Evolutionary conservation across 2,113 vertebrate genomes (phyloP).

Genomic region (Eclectus roratus): DNA sequence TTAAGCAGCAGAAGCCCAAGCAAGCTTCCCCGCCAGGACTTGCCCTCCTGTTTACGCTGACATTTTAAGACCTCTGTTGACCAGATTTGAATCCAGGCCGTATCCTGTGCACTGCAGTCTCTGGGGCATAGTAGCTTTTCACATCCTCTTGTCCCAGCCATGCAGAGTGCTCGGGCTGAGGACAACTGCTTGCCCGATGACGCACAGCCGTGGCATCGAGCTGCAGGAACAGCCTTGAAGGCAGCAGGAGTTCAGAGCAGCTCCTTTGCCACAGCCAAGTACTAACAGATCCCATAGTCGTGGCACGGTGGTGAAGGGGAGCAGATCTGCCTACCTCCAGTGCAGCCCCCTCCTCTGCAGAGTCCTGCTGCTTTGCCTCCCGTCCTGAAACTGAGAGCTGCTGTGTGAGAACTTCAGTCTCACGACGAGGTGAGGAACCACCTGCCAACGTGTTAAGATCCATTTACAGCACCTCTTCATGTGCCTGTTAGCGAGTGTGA

Average conservation of each 20-base stretch:
- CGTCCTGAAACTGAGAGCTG: neutral
- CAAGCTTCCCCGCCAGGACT: constrained; percentile 46
- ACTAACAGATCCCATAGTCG: neutral
- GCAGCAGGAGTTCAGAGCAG: neutral
- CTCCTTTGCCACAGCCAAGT: neutral
- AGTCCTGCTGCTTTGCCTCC: neutral
- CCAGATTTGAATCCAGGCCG: constrained; percentile 33
- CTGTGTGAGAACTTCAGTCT: constrained; percentile 1
- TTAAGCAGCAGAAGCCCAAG: constrained; percentile 21
- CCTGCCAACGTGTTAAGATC: constrained; percentile 25
- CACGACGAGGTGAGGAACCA: constrained; percentile 31
- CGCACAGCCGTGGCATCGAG: neutral
- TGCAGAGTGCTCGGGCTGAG: neutral
- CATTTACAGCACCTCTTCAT: neutral
- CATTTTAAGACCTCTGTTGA: constrained; percentile 61
- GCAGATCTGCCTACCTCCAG: neutral
- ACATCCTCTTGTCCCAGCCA: neutral
- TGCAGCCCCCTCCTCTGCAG: neutral
- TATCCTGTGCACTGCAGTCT: constrained; percentile 48
- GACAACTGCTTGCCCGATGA: neutral
- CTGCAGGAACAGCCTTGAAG: neutral
- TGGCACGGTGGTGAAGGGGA: neutral
- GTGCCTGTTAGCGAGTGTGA: neutral
- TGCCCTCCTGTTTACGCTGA: constrained; percentile 45
- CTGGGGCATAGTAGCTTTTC: constrained; percentile 29